phyloP scores from a whole-genome alignment of 2,797 vertebrate genomes.

The Gouania willdenowi region DNA sequence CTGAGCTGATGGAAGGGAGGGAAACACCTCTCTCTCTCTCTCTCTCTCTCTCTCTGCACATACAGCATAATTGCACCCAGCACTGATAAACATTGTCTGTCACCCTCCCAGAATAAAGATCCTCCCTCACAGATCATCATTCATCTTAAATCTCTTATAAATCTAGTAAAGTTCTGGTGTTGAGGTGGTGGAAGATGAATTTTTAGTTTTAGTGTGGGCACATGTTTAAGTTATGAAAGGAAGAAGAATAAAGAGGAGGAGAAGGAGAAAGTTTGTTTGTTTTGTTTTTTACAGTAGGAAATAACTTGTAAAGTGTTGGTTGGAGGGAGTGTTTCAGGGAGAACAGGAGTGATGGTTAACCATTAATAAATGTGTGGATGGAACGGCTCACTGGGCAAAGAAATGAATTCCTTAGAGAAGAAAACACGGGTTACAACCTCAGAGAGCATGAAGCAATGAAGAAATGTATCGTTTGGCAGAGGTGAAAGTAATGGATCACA shows the following conservation, averaged over 20 bases:
- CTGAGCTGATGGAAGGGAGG: slow-evolving; percentile 30
- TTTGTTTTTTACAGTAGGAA: slow-evolving; percentile 23
- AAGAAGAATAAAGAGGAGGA: slow-evolving; percentile 11
- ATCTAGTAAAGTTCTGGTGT: slow-evolving; percentile 28
- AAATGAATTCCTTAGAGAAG: too few relatives aligned
- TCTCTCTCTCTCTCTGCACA: slow-evolving; percentile 29
- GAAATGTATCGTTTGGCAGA: too few relatives aligned
- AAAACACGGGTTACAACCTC: too few relatives aligned
- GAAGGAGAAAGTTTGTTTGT: slow-evolving; percentile 17
- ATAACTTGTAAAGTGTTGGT: slow-evolving; percentile 28
- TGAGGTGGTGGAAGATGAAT: slow-evolving; percentile 34
- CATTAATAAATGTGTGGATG: slow-evolving; percentile 31
- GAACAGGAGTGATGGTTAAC: slow-evolving; percentile 9
- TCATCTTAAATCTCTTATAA: slow-evolving; percentile 54
- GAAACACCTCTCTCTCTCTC: slow-evolving; percentile 28
- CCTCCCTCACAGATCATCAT: slow-evolving; percentile 26
- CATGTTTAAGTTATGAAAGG: slow-evolving; percentile 28
- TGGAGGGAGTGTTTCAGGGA: slow-evolving; percentile 7
- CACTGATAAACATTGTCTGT: slow-evolving; percentile 46
- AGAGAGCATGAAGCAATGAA: too few relatives aligned
- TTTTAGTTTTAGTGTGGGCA: slow-evolving; percentile 38
- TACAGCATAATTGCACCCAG: slow-evolving; percentile 43
- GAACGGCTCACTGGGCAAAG: slow-evolving; percentile 1
- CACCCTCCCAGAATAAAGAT: slow-evolving; percentile 33
- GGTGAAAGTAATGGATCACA: too few relatives aligned